Evolutionary conservation across 2,113 vertebrate species (phyloP), one percentile per base, ranked within the genome.

Genomic region (Datnioides undecimradiatus): DNA sequence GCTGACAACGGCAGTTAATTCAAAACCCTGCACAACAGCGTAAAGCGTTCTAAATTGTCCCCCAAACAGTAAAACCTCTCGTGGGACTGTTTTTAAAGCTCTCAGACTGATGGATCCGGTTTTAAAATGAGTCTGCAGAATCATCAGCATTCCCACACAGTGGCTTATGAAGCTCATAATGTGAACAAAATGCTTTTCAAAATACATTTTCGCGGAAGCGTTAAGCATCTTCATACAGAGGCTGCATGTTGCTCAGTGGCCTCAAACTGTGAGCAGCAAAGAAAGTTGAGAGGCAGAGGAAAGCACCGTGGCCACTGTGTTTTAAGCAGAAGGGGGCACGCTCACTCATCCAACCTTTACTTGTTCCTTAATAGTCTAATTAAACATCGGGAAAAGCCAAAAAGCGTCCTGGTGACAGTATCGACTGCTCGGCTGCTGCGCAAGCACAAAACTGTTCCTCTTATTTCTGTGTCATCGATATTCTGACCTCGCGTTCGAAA

Each of bases 251-350:
- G 31, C 38, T n/a, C 38, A 51, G 31, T 54, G 33, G 45, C 57
- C 36, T 45, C n/a, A 70, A 23, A n/a, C 51, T 38, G 43, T 52
- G 72, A 83, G 43, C 59, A 68, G 70, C 55, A 40, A 52, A 75
- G 38, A 65, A 59, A 58, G 51, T 62, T 68, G 8, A 76, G 62
- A 82, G 51, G 38, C 54, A 63, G 17, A 68, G 55, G 31, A 64
- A 87, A 73, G 51, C n/a, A 46, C 19, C 83, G 79, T 72, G 59
- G 76, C 73, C 27, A 4, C 23, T 75, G 23, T 69, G 76, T 83
- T 87, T 73, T 72, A 84, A 75, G 58, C 49, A 31, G 25, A 67
- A 12, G 34, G 36, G 52, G 55, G 63, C 45, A 49, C 63, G 5
- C n/a, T 70, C 36, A 45, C 27, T 72, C 69, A 49, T 43, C 21